Base-by-base conservation (phyloP, 2,113 vertebrate species). In the Typhlomys cinereus region DNA sequence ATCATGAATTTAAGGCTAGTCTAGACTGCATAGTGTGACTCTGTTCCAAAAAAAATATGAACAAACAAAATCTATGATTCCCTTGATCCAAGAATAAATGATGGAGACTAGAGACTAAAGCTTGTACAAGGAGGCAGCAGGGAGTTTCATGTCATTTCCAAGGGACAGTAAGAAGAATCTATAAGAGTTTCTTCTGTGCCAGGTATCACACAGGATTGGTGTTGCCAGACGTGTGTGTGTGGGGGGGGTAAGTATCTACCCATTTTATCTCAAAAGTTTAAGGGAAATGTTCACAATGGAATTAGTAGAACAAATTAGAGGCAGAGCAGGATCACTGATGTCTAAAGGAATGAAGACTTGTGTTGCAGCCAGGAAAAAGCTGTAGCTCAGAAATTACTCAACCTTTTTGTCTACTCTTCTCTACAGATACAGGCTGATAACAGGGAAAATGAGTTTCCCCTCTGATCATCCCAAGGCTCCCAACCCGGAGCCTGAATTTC, bases 381-480 rank as follows among this genome's bases (percentile, higher is more conserved):
- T 91, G 4, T 64, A 75, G 74, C 64, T 90, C 39, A 87, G 41
- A 52, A 46, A 44, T 88, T 20, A 46, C 10, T 75, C 52, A 70
- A 36, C 4, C 27, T 76, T 66, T 90, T 57, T 10, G 25, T 39
- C 18, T 39, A 61, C 20, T 5, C 18, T 80, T 11, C 54, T 39
- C 44, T 41, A 7, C 12, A 94, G 64, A 78, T 13, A 34, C 13
- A 36, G 9, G 67, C 92, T 94, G 75, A 78, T 61, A 87, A 5
- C 14, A 39, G 31, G 27, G n/a, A 62, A 44, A 44, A 70, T 81
- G 20, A 34, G 44, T 59, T 84, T 90, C 71, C 5, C 34, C 31
- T 61, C 54, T 4, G 50, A 6, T 9, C 46, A 81, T 64, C 39
- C 44, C 31, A 15, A 66, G 6, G n/a, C n/a, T 8, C 59, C 29